phyloP scores from a whole-genome alignment of 2,888 invertebrate species.

The Parnassius mnemosyne region DNA sequence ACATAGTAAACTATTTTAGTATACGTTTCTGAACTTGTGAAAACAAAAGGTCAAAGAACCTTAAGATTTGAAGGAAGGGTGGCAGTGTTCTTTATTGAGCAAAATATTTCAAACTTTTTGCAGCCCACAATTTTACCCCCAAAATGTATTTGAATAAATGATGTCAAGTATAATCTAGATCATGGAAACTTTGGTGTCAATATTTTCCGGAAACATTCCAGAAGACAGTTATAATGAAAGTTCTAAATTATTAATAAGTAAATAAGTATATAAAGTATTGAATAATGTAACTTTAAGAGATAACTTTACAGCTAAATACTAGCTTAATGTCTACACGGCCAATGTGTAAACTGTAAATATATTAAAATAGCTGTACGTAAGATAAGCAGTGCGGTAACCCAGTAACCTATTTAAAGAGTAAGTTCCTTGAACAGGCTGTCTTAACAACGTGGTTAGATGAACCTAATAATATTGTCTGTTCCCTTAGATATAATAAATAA shows the following conservation, averaged over 20 bases:
- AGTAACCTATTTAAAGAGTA: constrained; percentile 19
- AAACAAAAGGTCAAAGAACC: constrained; percentile 1
- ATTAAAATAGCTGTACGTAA: constrained; percentile 1
- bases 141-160: too few species aligned
- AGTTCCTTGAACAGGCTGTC: constrained; percentile 9
- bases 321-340: background rate
- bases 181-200: too few species aligned
- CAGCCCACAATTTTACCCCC: too few species aligned
- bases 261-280: too few species aligned
- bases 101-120: too few species aligned
- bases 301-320: too few species aligned
- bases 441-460: background rate
- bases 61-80: background rate
- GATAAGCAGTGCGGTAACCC: constrained; percentile 19
- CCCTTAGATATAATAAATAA: too few species aligned
- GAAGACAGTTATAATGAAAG: too few species aligned
- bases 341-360: background rate
- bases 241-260: too few species aligned
- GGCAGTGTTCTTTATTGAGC: background rate
- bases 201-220: too few species aligned
- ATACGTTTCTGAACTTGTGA: background rate
- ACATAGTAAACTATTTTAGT: background rate
- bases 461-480: background rate
- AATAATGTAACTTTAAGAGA: too few species aligned
- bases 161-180: too few species aligned